These are phyloP conservation scores for Ceratina australensis DNA, from an alignment of 1,140 invertebrate species.

Conservation along the genomic window DNA sequence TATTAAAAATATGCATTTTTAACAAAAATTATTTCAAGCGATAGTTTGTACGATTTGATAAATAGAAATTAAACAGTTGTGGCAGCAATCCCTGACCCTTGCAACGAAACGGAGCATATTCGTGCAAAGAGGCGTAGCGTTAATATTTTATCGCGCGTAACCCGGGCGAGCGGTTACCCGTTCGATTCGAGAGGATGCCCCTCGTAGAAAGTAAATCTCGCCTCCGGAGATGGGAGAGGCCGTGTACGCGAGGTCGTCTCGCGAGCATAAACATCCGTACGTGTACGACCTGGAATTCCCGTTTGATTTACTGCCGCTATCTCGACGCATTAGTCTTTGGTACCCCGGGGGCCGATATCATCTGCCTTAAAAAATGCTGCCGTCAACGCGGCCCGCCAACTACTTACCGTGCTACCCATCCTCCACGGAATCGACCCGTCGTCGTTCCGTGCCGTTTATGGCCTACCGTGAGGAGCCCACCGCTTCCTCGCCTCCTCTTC, in stretches of 20 bases:
- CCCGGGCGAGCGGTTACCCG: conserved; percentile 44
- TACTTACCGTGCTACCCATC: conserved; percentile 63
- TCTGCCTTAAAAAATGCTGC: conserved; percentile 67
- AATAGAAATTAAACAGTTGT: no score
- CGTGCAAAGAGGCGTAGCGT: conserved; percentile 38
- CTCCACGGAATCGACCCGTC: conserved; percentile 56
- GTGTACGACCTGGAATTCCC: conserved; percentile 64
- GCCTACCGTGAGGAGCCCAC: not conserved
- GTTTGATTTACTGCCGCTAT: conserved; percentile 70
- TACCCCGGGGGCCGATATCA: conserved; percentile 65
- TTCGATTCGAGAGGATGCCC: conserved; percentile 49
- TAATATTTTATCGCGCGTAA: conserved; percentile 57
- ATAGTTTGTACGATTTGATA: no score
- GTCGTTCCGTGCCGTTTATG: conserved; percentile 48
- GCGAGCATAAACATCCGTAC: conserved; percentile 65
- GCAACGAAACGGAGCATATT: conserved; percentile 46
- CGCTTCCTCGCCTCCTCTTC: conserved; percentile 14
- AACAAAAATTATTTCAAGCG: no score
- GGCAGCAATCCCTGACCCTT: no score
- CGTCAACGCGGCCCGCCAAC: conserved; percentile 66
- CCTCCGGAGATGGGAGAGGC: conserved; percentile 8
- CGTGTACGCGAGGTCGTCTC: conserved; percentile 50
- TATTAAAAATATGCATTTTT: no score
- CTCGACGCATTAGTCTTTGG: conserved; percentile 68
- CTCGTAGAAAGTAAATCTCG: conserved; percentile 65